phyloP scores from a whole-genome alignment of 1,140 invertebrate genomes.

The Saxidomus purpurata region DNA sequence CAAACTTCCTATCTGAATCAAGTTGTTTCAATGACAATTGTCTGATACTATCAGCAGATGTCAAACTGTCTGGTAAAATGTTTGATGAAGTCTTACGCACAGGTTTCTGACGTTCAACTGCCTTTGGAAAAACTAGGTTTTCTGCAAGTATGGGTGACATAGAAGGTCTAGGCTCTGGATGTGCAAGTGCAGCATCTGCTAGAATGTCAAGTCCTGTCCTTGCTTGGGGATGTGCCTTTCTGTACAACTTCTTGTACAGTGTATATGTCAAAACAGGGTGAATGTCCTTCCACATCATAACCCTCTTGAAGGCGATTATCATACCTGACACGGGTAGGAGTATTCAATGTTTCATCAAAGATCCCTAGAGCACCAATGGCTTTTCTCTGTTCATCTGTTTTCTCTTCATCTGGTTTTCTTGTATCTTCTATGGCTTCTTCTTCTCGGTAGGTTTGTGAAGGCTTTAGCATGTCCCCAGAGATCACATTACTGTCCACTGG shows the following conservation, averaged over 20 bases:
- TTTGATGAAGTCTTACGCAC: conserved; percentile 37
- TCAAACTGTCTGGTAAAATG: no score
- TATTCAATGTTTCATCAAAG: conserved; percentile 37
- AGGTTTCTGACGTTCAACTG: neutral
- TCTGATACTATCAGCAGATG: conserved; percentile 22
- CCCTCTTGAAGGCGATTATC: conserved; percentile 27
- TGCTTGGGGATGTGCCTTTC: no score
- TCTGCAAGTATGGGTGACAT: conserved; percentile 26
- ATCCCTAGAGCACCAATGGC: conserved; percentile 36
- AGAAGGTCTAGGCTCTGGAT: neutral
- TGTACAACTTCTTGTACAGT: conserved; percentile 7
- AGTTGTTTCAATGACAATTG: conserved; percentile 51
- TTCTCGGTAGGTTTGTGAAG: neutral
- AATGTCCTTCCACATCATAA: conserved; percentile 56
- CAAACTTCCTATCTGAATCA: conserved; percentile 55
- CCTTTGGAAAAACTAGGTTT: conserved; percentile 28
- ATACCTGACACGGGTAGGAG: conserved; percentile 43
- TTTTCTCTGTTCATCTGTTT: conserved; percentile 1
- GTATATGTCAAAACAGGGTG: conserved; percentile 65
- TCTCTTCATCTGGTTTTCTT: neutral
- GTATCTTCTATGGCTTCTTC: neutral
- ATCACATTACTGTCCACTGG: conserved; percentile 50
- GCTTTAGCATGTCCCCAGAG: conserved; percentile 42
- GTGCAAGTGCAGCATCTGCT: conserved; percentile 22
- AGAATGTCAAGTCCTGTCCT: conserved; percentile 61